Evolutionary conservation across 2,888 invertebrate species (phyloP), one percentile per base, ranked within the genome.

Genomic region (Cantharis rustica): DNA sequence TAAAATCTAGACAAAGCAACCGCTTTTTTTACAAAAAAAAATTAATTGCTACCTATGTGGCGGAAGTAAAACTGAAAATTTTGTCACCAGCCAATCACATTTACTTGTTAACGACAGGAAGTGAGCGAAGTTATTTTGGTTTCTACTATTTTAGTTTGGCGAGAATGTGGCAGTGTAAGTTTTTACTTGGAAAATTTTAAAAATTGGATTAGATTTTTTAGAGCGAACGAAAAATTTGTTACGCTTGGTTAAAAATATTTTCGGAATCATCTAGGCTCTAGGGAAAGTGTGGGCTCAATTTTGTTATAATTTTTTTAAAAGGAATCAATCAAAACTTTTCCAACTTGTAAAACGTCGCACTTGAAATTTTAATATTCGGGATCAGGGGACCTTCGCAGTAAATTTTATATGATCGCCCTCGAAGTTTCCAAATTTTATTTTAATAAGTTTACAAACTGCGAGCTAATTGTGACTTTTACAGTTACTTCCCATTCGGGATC

Each of bases 51-150:
- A 27, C 26, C 26, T 27, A 4, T 13, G n/a, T 20, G 23, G 2
- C 64, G 64, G 64, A 66, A 66, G 64, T 23, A 66, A 66, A 66
- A 66, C 64, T 66, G 64, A 64, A 72, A 72, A 62, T 76, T 76
- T 66, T 70, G 69, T 63, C 61, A 23, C 17, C 68, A 73, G 16
- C 73, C 72, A 66, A 76, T 76, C 73, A n/a, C 62, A 76, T 76
- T 70, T 47, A 47, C 16, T 23, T 70, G 66, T 73, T 76, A 76
- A 76, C 76, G 76, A 70, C 76, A 72, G 76, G 76, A 76, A 73
- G 61, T 62, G 61, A 31, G 70, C 61, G 26, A 31, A 68, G 69
- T 73, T 76, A 76, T 76, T 76, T 76, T 76, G 31, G 76, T 76
- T 72, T 27, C 64, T 20, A 47, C 47, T 47, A 47, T 47, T 47